These are phyloP conservation scores for Lamprotornis superbus DNA, from an alignment of 2,113 vertebrate genomes.

Conservation along the genomic window DNA sequence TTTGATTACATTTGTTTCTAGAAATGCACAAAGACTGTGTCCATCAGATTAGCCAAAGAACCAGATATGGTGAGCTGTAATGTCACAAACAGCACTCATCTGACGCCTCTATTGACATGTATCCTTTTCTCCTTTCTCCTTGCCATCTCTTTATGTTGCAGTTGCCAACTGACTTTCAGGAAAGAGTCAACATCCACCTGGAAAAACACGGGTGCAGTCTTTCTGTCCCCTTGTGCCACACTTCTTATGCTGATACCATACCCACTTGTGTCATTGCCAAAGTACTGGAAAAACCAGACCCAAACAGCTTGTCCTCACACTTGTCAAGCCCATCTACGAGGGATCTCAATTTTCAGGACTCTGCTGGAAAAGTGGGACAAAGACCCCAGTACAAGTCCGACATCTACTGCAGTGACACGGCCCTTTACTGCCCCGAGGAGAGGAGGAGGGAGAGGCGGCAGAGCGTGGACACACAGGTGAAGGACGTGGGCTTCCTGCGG, in stretches of 20 bases:
- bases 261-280: constrained; percentile 87
- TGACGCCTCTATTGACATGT: not conserved
- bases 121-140: not conserved
- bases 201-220: constrained; percentile 82
- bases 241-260: constrained; percentile 83
- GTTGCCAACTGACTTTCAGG: constrained; percentile 90
- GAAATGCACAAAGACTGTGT: not conserved
- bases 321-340: constrained; percentile 79
- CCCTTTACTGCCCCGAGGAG: constrained; percentile 92
- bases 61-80: not conserved
- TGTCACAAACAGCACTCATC: not conserved
- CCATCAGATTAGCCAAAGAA: not conserved
- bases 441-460: constrained; percentile 81
- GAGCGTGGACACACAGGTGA: constrained; percentile 83
- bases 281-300: constrained; percentile 88
- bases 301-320: constrained; percentile 81
- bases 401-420: constrained; percentile 91
- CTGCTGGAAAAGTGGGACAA: constrained; percentile 75
- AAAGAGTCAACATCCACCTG: constrained; percentile 86
- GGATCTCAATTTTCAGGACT: constrained; percentile 74
- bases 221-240: constrained; percentile 78
- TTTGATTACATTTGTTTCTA: not conserved
- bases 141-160: constrained; percentile 53
- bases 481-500: constrained; percentile 76
- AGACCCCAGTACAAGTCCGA: constrained; percentile 84